Base-by-base conservation (phyloP, 2,888 invertebrate species). In the Thumatha senex region DNA sequence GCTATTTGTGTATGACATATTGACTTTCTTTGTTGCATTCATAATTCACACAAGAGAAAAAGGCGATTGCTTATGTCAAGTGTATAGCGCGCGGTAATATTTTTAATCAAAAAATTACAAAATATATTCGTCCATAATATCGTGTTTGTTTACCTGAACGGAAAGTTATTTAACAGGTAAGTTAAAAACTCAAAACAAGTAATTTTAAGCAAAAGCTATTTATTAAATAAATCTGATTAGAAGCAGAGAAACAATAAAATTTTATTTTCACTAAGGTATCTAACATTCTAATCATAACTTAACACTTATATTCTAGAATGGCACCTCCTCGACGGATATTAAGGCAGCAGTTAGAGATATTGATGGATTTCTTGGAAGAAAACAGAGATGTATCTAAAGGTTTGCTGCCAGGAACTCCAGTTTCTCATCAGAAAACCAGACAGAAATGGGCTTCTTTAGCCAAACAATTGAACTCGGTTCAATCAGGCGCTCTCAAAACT, bases 241-340 rank as follows among this genome's bases (percentile, higher is more conserved):
- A n/a, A n/a, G n/a, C n/a, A n/a, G n/a, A n/a, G n/a, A n/a, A n/a
- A n/a, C n/a, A n/a, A n/a, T n/a, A n/a, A n/a, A n/a, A n/a, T n/a
- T n/a, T n/a, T n/a, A n/a, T n/a, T n/a, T n/a, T n/a, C n/a, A n/a
- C n/a, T n/a, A n/a, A n/a, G n/a, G n/a, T n/a, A n/a, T n/a, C n/a
- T n/a, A n/a, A n/a, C n/a, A n/a, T n/a, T n/a, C n/a, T 15, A 15
- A 15, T 8, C 33, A 30, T 33, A 24, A 24, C 18, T 24, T 24
- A 24, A 24, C 2, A 24, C 2, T 24, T 24, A 51, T 15, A 40
- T 48, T 65, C 44, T 51, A 82, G n/a, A 78, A 89, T 89, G 89
- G 87, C 88, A 46, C 89, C 89, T n/a, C 89, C 87, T 48, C 78
- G 87, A 13, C 79, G 80, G 45, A 84, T 89, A 63, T 57, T 82